Conservation (phyloP, 2,113 vertebrate species). For the Nothocercus julius region DNA sequence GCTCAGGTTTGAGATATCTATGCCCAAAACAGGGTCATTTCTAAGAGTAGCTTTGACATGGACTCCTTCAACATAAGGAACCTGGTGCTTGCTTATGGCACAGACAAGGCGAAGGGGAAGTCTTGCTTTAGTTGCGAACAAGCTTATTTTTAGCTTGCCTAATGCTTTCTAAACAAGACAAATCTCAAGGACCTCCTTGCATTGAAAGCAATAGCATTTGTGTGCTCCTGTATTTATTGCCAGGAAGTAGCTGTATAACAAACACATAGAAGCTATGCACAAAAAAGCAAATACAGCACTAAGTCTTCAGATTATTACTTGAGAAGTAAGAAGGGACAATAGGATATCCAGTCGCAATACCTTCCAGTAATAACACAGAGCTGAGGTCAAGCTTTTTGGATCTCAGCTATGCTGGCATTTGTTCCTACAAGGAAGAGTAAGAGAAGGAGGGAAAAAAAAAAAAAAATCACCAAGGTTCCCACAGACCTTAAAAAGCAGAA, state of each 20-base stretch:
- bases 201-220: neutral
- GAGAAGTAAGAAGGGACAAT: slow-evolving; percentile 34
- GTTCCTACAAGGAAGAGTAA: slow-evolving; percentile 6
- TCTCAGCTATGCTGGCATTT: slow-evolving; percentile 42
- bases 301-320: neutral
- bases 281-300: slow-evolving; percentile 53
- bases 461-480: slow-evolving; percentile 50
- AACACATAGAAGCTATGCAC: neutral
- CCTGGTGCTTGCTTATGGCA: neutral
- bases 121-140: neutral
- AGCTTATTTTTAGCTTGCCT: neutral
- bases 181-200: neutral
- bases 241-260: slow-evolving; percentile 49
- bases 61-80: neutral
- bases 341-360: neutral
- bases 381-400: slow-evolving; percentile 59
- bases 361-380: slow-evolving; percentile 44
- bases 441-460: neutral
- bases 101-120: neutral
- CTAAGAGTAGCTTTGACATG: neutral
- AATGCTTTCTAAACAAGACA: neutral
- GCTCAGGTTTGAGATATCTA: neutral
- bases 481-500: slow-evolving; percentile 74
- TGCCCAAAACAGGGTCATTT: neutral
- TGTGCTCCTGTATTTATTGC: slow-evolving; percentile 11